These are phyloP conservation scores for Drosophila parthenogenetica DNA, from an alignment of 2,888 invertebrate genomes.

Conservation along the genomic window DNA sequence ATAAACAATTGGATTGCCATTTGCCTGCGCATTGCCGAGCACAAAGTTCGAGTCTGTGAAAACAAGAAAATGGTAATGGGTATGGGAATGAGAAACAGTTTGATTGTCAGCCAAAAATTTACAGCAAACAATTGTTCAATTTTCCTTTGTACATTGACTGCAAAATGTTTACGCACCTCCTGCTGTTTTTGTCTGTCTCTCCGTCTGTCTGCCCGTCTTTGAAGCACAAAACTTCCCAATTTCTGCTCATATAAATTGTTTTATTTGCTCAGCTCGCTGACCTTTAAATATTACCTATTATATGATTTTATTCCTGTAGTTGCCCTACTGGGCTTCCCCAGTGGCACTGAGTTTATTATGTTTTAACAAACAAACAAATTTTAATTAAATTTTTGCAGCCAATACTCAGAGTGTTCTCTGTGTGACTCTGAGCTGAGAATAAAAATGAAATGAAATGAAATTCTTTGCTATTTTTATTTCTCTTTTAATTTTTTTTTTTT, in stretches of 20 bases:
- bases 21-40: constrained; percentile 96
- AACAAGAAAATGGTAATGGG: constrained; percentile 11
- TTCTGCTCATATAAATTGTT: constrained; percentile 1
- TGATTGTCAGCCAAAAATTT: neutral
- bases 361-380: constrained; percentile 26
- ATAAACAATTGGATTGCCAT: constrained; percentile 96
- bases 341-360: constrained; percentile 19
- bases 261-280: constrained; percentile 10
- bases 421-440: constrained; percentile 5
- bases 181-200: constrained; percentile 23
- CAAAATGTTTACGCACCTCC: constrained; percentile 27
- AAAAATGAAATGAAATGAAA: constrained; percentile 4
- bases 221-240: constrained; percentile 2
- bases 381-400: constrained; percentile 45
- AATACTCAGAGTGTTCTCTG: neutral
- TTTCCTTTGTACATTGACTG: constrained; percentile 13
- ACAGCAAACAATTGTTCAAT: constrained; percentile 12
- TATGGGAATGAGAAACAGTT: constrained; percentile 1
- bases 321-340: neutral
- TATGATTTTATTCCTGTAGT: constrained; percentile 1
- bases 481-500: neutral
- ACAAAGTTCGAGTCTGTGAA: constrained; percentile 97
- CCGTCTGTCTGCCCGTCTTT: neutral
- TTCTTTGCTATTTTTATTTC: constrained; percentile 27
- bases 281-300: constrained; percentile 15